Conservation (phyloP, 2,113 vertebrate genomes). For the Leuciscus idus region DNA sequence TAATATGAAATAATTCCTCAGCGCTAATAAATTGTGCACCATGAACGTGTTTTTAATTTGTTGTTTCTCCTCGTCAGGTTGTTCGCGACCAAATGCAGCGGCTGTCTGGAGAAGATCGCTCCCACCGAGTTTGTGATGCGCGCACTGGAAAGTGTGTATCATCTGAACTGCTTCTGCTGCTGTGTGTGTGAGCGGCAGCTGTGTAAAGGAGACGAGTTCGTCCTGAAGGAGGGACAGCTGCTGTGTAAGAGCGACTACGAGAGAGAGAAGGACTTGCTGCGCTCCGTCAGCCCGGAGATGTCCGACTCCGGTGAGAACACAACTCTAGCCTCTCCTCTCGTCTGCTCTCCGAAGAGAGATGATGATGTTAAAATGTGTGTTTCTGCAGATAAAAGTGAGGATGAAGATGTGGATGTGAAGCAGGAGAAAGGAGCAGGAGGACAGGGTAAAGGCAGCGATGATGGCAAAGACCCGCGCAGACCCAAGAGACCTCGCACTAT, state of each 20-base stretch:
- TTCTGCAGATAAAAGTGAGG: constrained; percentile 87
- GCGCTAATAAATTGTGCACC: neutral
- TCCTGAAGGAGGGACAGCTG: constrained; percentile 90
- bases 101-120: constrained; percentile 89
- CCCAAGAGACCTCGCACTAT: constrained; percentile 92
- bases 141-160: constrained; percentile 89
- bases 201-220: constrained; percentile 90
- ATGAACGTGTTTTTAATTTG: neutral
- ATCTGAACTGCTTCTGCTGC: constrained; percentile 94
- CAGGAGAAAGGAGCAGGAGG: constrained; percentile 74
- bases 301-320: constrained; percentile 85
- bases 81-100: constrained; percentile 88
- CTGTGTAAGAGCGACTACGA: constrained; percentile 93
- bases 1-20: neutral
- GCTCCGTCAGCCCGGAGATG: constrained; percentile 84
- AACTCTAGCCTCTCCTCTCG: neutral
- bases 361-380: neutral
- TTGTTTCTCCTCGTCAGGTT: constrained; percentile 72
- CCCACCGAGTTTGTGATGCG: constrained; percentile 92
- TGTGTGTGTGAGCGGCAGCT: constrained; percentile 89
- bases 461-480: constrained; percentile 84
- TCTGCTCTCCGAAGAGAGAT: neutral
- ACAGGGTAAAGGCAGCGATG: constrained; percentile 82
- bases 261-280: constrained; percentile 86
- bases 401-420: constrained; percentile 86